Base-by-base conservation (phyloP, 1,140 invertebrate species). In the Ips typographus region DNA sequence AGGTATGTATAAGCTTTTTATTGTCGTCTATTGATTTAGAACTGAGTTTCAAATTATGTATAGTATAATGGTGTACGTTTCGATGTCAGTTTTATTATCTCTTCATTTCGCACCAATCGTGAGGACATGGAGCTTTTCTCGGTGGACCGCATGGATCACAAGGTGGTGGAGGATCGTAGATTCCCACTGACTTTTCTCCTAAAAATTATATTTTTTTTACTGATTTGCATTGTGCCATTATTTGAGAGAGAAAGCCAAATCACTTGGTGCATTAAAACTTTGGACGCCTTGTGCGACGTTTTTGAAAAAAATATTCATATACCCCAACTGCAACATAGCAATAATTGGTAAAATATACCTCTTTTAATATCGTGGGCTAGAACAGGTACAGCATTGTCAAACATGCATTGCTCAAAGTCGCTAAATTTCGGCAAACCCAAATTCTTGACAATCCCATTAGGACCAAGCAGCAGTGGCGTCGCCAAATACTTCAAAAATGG, bases 401-500 rank as follows among this genome's bases (percentile, higher is more conserved):
- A 76, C 4, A 85, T 74, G 71, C 84, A 84, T 65, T 81, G 82
- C 73, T 88, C 86, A 65, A 83, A 83, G 60, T 83, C 83, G 2
- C 80, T 81, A 36, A 88, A 65, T 37, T 82, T 77, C 7, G 86
- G 86, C 37, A 88, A 72, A 4, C 83, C 85, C 40, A 87, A 77
- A 74, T 85, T 82, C 66, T 79, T 84, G 47, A 82, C 81, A 43
- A 88, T 76, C 0, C 86, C 86, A 57, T 51, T 67, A 40, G 62
- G 57, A 5, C 84, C 84, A 4, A 85, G 73, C 63, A 80, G 73
- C 36, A 85, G 51, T 1, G 80, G 80, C 7, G 74, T 75, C 3
- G 80, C 71, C 42, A 84, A 79, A 72, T 84, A 85, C 42, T 79
- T 79, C 37, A 82, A 49, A 41, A 79, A 78, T 3, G 81, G 81